phyloP scores from a whole-genome alignment of 2,797 vertebrate genomes.

The Parauchenoglanis punctatus region DNA sequence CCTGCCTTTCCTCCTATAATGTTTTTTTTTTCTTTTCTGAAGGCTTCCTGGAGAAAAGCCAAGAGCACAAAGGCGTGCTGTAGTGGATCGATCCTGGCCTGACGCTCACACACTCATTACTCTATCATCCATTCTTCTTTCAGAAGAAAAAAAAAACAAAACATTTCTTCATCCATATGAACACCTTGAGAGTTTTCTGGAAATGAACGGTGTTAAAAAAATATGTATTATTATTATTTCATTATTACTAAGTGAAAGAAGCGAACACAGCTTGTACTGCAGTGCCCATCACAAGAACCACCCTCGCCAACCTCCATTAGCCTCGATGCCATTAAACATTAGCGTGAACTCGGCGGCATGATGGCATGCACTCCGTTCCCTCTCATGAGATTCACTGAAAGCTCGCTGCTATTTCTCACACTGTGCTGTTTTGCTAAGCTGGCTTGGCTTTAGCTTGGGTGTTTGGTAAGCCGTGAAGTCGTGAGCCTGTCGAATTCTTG shows the following conservation, averaged over 20 bases:
- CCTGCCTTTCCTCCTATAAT: background rate
- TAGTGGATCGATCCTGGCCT: slow-evolving; percentile 69
- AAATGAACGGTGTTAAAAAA: background rate
- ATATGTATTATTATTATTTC: slow-evolving; percentile 1
- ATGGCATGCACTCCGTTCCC: background rate
- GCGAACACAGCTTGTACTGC: background rate
- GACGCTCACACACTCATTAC: slow-evolving; percentile 71
- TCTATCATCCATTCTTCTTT: slow-evolving; percentile 55
- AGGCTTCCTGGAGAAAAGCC: slow-evolving; percentile 34
- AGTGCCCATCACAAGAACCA: background rate
- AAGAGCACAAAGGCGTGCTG: slow-evolving; percentile 53
- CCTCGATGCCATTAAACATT: slow-evolving; percentile 16
- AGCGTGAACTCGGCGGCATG: slow-evolving; percentile 1
- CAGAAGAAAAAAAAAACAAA: background rate
- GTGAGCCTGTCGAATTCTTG: slow-evolving; percentile 28
- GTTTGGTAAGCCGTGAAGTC: slow-evolving; percentile 37
- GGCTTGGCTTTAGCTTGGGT: slow-evolving; percentile 33
- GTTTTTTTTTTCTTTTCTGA: background rate
- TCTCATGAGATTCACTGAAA: background rate
- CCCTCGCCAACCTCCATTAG: slow-evolving; percentile 14
- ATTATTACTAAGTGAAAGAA: background rate
- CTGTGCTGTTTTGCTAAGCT: slow-evolving; percentile 31
- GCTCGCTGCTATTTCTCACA: background rate
- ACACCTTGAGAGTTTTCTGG: slow-evolving; percentile 1
- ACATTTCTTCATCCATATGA: background rate